A percentile compares a stretch with the other conserved stretches of the same genome.
These are phyloP conservation scores for Numenius phaeopus DNA, from an alignment of 2,797 vertebrate genomes.

Conservation along the genomic window DNA sequence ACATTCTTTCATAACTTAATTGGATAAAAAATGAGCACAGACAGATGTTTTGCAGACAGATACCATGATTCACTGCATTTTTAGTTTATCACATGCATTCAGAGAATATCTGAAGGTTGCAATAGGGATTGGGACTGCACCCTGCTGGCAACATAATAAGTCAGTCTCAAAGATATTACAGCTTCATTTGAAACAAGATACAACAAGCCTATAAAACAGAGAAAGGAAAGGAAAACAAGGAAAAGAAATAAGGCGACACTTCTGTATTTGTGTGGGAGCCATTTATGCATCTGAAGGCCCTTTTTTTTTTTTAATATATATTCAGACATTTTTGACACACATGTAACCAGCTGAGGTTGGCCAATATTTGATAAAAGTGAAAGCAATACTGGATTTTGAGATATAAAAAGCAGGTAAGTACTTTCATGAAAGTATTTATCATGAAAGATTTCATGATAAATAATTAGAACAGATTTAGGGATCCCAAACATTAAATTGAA, in stretches of 20 bases:
- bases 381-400: neutral
- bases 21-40: neutral
- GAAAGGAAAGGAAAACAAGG: neutral
- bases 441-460: fast-evolving
- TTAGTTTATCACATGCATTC: neutral
- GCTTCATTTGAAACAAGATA: conserved; percentile 25
- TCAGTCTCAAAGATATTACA: neutral
- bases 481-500: neutral
- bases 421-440: too few relatives aligned
- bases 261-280: neutral
- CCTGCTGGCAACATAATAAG: neutral
- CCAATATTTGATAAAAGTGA: neutral
- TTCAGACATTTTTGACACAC: neutral
- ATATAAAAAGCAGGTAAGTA: neutral
- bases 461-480: neutral
- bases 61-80: neutral
- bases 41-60: neutral
- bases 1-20: neutral
- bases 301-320: neutral
- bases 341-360: neutral
- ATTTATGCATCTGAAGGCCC: neutral
- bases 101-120: conserved; percentile 1
- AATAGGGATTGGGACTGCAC: neutral
- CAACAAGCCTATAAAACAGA: neutral
- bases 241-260: neutral